Evolutionary conservation across 2,888 invertebrate species (phyloP), one percentile per base, ranked within the genome.

Genomic region (Cynaeus angustus): DNA sequence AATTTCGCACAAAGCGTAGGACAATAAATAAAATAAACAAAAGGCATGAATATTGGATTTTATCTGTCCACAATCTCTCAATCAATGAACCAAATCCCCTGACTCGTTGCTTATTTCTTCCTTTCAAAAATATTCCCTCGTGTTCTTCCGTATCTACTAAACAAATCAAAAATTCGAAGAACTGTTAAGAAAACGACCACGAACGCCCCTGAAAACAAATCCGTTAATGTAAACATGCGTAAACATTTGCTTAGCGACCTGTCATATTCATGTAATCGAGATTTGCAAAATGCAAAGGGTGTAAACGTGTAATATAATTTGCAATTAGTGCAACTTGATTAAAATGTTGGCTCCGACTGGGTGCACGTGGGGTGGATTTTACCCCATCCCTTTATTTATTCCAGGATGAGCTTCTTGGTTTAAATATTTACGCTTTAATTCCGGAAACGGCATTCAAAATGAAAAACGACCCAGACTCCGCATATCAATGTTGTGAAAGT

Each of bases 351-450:
- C 41, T 41, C 41, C 5, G 3, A n/a, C 12, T 6, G 41, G 41
- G 12, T n/a, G 8, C 37, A 37, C 37, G 7, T 37, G 37, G 37
- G 37, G 8, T 37, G 37, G 37, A 8, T n/a, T n/a, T n/a, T n/a
- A 41, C 41, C 41, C 41, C 41, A 10, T 41, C 41, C 41, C 13
- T 6, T 21, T 41, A 41, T 41, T 41, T 41, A 41, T 41, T 41
- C n/a, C 41, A 41, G 12, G 41, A 12, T 41, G n/a, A 10, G 41
- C n/a, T 41, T 41, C 12, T 12, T 41, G 13, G 7, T 26, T 50
- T 50, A n/a, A 50, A 50, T 50, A 50, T 50, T 50, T 26, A 50
- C n/a, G n/a, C 3, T 50, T 50, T 50, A 21, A 50, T 50, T 50
- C 21, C 26, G 28, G 21, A 50, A 50, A 50, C 48, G 28, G 48